Evolutionary conservation across 2,888 invertebrate species (phyloP), one percentile per base, ranked within the genome.

Genomic region (Argyresthia goedartella): DNA sequence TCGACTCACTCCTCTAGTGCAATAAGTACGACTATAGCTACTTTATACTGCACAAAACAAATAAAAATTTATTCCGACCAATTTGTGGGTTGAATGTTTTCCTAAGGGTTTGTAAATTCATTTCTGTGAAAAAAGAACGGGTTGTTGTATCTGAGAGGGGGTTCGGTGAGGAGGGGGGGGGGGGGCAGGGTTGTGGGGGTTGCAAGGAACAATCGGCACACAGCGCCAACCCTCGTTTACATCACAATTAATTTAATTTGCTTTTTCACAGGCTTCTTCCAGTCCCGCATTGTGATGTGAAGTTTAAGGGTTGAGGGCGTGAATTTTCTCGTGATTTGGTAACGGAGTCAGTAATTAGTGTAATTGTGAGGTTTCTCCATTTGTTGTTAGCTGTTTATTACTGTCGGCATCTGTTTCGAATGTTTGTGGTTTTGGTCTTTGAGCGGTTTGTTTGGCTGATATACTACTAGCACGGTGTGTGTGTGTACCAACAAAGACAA

Each of bases 161-260:
- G n/a, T n/a, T n/a, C n/a, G 14, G 8, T 46, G 33, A 33, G 14
- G 15, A 14, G 36, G 36, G 48, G 48, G 48, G 35, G 35, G 36
- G 25, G 25, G 48, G 33, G 47, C 47, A 16, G 25, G 16, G 36
- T 35, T 35, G 48, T 35, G 36, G 48, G 34, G 48, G 41, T 25
- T 25, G 25, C 25, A 25, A 25, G 10, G 15, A 13, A 79, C 73
- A 73, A 71, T 66, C 64, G 67, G 70, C 49, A 56, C 53, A 74
- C 67, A 68, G 73, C 67, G 64, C 65, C 66, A 64, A 77, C 81
- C 80, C 81, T 81, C 81, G 81, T 81, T 84, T 81, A 82, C 78
- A 80, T 79, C 79, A 80, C 82, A 81, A 82, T 80, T 81, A 81
- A 84, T 77, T 84, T 84, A 84, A 82, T 84, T 85, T 82, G 81